phyloP scores from a whole-genome alignment of 2,888 invertebrate genomes.

The Philonicus albiceps region DNA sequence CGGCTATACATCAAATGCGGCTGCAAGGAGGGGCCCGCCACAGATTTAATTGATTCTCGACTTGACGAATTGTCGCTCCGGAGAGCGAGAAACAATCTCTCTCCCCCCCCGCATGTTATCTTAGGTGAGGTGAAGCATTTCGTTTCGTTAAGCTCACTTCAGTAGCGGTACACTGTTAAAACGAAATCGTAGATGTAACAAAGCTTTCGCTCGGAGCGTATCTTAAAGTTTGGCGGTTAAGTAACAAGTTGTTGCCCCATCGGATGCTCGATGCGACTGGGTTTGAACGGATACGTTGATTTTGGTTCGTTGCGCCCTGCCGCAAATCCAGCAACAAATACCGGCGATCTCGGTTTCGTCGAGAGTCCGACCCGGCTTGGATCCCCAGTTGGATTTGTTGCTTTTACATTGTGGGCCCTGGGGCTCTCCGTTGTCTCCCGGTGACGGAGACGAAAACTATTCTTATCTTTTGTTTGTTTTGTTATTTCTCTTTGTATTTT shows the following conservation, averaged over 20 bases:
- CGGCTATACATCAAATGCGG: not conserved
- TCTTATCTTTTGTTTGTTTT: no score
- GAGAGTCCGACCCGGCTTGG: not conserved
- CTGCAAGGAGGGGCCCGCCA: not conserved
- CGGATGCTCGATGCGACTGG: not conserved
- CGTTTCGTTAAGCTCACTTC: not conserved
- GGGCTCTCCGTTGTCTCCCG: not conserved
- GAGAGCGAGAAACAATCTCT: not conserved
- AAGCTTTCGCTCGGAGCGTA: not conserved
- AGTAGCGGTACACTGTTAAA: not conserved
- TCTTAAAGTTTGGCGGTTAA: not conserved
- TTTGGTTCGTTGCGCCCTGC: not conserved
- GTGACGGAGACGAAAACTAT: not conserved
- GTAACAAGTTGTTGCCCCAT: not conserved
- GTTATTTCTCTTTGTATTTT: not conserved
- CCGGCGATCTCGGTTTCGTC: not conserved
- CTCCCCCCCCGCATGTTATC: no score
- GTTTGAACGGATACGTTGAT: not conserved
- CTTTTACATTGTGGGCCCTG: not conserved
- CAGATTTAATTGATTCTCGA: conserved; percentile 18
- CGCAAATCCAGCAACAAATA: not conserved
- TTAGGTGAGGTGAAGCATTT: no score
- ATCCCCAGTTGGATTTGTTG: not conserved
- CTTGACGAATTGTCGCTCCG: conserved; percentile 2
- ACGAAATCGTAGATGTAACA: not conserved